These are phyloP conservation scores for Trichonephila inaurata DNA, from an alignment of 1,140 invertebrate genomes.

Conservation along the genomic window DNA sequence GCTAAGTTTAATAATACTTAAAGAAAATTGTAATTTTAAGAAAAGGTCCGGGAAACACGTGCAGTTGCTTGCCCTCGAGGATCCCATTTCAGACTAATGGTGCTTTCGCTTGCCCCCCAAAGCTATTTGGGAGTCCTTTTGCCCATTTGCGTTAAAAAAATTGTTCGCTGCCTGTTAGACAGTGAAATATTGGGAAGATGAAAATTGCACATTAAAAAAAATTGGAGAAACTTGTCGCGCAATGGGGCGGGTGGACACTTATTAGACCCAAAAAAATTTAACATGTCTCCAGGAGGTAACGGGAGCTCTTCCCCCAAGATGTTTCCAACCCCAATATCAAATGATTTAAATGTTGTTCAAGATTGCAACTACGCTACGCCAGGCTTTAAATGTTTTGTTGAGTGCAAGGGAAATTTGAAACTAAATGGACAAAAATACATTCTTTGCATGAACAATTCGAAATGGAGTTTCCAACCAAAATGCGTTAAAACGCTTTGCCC, in stretches of 20 bases:
- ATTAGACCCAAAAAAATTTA: neutral
- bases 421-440: neutral
- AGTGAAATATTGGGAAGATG: neutral
- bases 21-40: constrained; percentile 6
- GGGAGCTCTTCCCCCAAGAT: neutral
- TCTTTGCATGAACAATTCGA: neutral
- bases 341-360: neutral
- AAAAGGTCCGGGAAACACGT: neutral
- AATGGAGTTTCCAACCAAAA: neutral
- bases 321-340: neutral
- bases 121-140: neutral
- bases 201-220: neutral
- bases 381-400: neutral
- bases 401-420: neutral
- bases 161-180: neutral
- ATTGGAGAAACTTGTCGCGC: neutral
- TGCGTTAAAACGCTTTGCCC: neutral
- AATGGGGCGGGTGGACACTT: neutral
- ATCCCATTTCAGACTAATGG: neutral
- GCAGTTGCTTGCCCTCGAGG: neutral
- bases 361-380: neutral
- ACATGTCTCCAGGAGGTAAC: neutral
- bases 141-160: neutral
- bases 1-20: neutral
- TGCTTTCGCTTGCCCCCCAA: neutral